Evolutionary conservation across 2,888 invertebrate species (phyloP), one percentile per base, ranked within the genome.

Genomic region (Parnassius mnemosyne): DNA sequence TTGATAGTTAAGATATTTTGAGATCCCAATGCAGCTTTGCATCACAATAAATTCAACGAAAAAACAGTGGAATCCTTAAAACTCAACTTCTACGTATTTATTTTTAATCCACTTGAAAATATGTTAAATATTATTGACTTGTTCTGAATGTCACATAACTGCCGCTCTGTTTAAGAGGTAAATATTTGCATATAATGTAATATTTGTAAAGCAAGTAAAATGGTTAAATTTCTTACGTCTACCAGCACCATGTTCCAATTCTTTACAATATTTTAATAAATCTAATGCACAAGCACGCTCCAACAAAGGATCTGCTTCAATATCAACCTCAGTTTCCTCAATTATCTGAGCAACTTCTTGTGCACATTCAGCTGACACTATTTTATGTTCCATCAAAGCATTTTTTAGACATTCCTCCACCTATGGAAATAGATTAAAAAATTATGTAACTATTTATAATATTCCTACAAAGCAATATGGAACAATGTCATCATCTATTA

Each of bases 321-420:
- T 97, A 83, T 99, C 99, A 0, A 97, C 96, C 79, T 96, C 95
- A 0, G 96, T 95, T 80, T 97, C 96, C 75, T 97, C 96, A 68
- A 99, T 96, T 66, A 98, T 93, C 72, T 95, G 95, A 0, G 97
- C 97, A 20, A 99, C 95, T 89, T 98, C 97, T 66, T 95, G 89
- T 53, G 95, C 94, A 80, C 98, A 98, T 69, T 94, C 94, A 10
- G 93, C 93, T 44, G 95, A 95, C 66, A 94, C 94, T 59, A 97
- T 95, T 78, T 93, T 93, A 69, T 94, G 95, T 71, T 94, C 93
- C 63, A 96, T 89, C 61, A 97, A 94, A 12, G 96, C 95, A 71
- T 94, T 94, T 86, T 98, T 99, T 47, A 99, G 90, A 85, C 99
- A 99, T 86, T 99, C 98, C 82, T 98, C 96, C 0, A 96, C 95